Base-by-base conservation (phyloP, 2,797 vertebrate genomes). In the Tapirus indicus region DNA sequence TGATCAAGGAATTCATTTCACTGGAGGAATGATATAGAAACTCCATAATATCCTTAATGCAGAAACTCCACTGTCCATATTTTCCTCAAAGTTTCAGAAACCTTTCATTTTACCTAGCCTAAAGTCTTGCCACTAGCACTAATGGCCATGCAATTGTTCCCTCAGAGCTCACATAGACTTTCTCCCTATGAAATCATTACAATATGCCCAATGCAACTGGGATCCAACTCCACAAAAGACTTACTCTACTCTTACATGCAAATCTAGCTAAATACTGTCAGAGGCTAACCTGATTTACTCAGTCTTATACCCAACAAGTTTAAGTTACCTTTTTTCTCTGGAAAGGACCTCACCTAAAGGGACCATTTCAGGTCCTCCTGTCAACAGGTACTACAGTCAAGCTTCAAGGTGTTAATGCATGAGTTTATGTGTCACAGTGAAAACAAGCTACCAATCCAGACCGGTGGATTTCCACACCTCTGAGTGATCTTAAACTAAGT, bases 91-190 rank as follows among this genome's bases (percentile, higher is more conserved):
- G 23, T 92, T 92, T 80, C 72, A 74, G 66, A 85, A 79, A 80
- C 12, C 20, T 79, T 72, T 66, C 9, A 41, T 82, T 89, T 88
- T 95, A 80, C 82, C 64, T 32, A 62, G 64, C 23, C 71, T 92
- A 29, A 29, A 32, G 47, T 91, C 69, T 92, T 79, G 47, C 89
- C 86, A 92, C 71, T 44, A 74, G 52, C 47, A 92, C 62, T 84
- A 92, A 52, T 25, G 80, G 27, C 27, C 78, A 88, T 18, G 54
- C 41, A 58, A 25, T 49, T 60, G 38, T 41, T 78, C 32, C 71
- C 52, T 93, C 60, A 35, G 49, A 77, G 47, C 44, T 7, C 4
- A 78, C 38, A 60, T 2, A 69, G 52, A 87, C 25, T 71, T 80
- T 69, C 62, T 93, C 29, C 54, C 54, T 62, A 27, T 88, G 77